Base-by-base conservation (phyloP, 1,140 invertebrate species). In the Mya arenaria region DNA sequence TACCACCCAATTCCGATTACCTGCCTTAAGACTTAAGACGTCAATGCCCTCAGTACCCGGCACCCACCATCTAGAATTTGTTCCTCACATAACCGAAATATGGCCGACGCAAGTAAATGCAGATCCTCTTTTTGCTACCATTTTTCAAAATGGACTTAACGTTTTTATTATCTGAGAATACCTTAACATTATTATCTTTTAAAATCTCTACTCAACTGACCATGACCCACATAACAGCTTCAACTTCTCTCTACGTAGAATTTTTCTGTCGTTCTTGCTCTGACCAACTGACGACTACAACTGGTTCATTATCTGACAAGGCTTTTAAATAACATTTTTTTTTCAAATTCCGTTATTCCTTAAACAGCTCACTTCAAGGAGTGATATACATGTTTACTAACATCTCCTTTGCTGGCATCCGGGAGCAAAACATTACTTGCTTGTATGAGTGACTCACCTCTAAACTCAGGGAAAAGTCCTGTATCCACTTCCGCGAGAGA, bases 121-220 rank as follows among this genome's bases (percentile, higher is more conserved):
- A 44, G 13, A 34, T 56, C 25, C 28, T 1, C n/a, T 3, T 56
- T 58, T 28, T 36, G 25, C 66, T 69, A 15, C 78, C 66, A 39
- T 34, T 34, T 0, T 41, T n/a, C 37, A 72, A 19, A 56, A 82
- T 52, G 10, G 32, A 32, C 17, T 41, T 39, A 0, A 80, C 65
- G 52, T 80, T 80, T 62, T 80, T 37, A 25, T 63, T 80, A 28
- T 71, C 68, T 39, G 78, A 41, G 37, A 58, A 80, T 1, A 72
- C 25, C 25, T 56, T 72, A 4, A 72, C 52, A 23, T 69, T 15
- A 10, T 28, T 4, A n/a, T 72, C 25, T 58, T 32, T 72, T 19
- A 56, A 25, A 2, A n/a, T 34, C 3, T 36, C n/a, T 36, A 25
- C 2, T 34, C 58, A 4, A 3, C 4, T 17, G 30, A 28, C 23